Base-by-base conservation (phyloP, 2,888 invertebrate species). In the Eristalis pertinax region DNA sequence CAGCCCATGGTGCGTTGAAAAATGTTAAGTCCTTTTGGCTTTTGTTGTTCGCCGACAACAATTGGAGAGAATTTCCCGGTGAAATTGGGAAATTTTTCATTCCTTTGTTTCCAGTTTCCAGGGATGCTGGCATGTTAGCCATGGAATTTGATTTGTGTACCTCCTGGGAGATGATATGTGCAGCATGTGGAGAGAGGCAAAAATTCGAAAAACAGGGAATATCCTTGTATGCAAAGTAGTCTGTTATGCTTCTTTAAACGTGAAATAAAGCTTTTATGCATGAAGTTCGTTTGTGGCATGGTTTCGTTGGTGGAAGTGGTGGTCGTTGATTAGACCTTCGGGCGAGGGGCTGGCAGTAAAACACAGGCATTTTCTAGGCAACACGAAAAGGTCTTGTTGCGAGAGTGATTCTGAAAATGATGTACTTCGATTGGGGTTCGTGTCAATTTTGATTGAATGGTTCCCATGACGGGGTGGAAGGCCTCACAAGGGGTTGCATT, bases 31-130 rank as follows among this genome's bases (percentile, higher is more conserved):
- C 65, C 58, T 74, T 79, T 60, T 26, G 24, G 74, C 84, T 84
- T 80, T 75, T 79, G 70, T 70, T 67, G 41, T 35, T 32, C 19
- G 50, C 19, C 15, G 63, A 22, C 50, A 79, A 79, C 84, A 84
- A 75, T 80, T 67, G 75, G 24, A 75, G 50, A 50, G 60, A 60
- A 60, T 65, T 75, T 79, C 68, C 41, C 22, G 41, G 41, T 43
- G 29, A 82, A 83, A 77, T 73, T 72, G 67, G 43, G 77, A 84
- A 78, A 60, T 73, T 26, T 69, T 84, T 50, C 43, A 56, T 56
- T 83, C 73, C 50, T 50, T 78, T 79, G 78, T 78, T 78, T 67
- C 32, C 24, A 60, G 19, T 50, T 50, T 50, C 50, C 50, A 24
- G 13, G 26, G 60, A 60, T 60, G 60, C 13, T 60, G 60, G 60